A percentile compares a stretch with the other conserved stretches of the same genome.
Evolutionary conservation across 2,888 invertebrate species (phyloP).

Genomic region (Eilema sororculum): DNA sequence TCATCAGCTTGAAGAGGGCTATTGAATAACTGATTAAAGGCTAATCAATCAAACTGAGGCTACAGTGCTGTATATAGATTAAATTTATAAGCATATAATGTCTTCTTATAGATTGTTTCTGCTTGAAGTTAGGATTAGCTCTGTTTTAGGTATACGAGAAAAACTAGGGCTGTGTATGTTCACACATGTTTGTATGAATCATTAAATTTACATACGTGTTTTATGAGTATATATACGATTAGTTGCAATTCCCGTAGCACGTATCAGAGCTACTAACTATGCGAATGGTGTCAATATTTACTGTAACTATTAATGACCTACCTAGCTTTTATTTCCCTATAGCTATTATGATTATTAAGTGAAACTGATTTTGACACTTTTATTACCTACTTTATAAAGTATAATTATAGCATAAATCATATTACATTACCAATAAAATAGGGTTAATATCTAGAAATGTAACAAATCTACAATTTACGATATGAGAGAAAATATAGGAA

Average conservation of each 20-base stretch:
- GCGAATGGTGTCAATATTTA: no score
- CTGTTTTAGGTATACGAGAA: not conserved
- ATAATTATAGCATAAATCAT: constrained; percentile 1
- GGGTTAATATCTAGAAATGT: not conserved
- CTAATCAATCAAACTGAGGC: constrained; percentile 1
- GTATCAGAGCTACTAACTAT: no score
- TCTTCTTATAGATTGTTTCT: not conserved
- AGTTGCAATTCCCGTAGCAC: no score
- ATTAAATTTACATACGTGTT: no score
- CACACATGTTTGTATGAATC: not conserved
- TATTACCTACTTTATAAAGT: not conserved
- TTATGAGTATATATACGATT: no score
- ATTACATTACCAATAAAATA: not conserved
- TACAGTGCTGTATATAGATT: not conserved
- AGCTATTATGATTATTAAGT: not conserved
- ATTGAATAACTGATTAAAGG: not conserved
- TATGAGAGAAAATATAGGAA: not conserved
- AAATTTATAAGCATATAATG: not conserved
- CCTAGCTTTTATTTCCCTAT: not conserved
- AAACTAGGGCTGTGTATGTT: not conserved
- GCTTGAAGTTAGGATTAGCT: not conserved
- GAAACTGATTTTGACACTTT: not conserved
- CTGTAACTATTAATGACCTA: not conserved
- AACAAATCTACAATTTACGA: not conserved
- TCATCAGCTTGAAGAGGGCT: not conserved